Conservation (phyloP, 2,113 vertebrate species). For the Trinectes maculatus region DNA sequence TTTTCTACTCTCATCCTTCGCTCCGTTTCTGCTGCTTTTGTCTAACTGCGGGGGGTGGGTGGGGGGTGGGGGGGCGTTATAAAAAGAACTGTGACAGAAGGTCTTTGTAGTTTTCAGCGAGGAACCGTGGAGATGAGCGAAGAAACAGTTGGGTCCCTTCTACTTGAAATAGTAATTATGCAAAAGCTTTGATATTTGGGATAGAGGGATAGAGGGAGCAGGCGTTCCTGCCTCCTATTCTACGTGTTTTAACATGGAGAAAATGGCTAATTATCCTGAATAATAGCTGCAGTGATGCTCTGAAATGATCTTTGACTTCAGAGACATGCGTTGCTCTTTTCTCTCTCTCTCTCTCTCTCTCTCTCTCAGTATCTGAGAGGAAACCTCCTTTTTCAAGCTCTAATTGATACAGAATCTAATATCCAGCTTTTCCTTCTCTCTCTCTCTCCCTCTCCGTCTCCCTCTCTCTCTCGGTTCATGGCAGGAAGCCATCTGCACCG, state of each 20-base stretch:
- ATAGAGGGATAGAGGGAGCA: slow-evolving; percentile 68
- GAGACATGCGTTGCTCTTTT: slow-evolving; percentile 20
- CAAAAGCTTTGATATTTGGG: slow-evolving; percentile 75
- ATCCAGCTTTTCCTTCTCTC: slow-evolving; percentile 27
- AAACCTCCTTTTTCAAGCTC: slow-evolving; percentile 40
- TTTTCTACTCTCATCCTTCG: slow-evolving; percentile 52
- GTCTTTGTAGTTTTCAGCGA: slow-evolving; percentile 72
- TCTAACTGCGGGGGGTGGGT: slow-evolving; percentile 55
- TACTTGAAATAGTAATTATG: slow-evolving; percentile 82
- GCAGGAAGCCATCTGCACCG: slow-evolving; percentile 25
- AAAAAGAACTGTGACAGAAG: slow-evolving; percentile 63
- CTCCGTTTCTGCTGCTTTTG: slow-evolving; percentile 66
- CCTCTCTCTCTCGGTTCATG: slow-evolving; percentile 4
- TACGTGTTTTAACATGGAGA: slow-evolving; percentile 43
- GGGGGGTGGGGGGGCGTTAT: slow-evolving; percentile 66
- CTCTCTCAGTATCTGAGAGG: slow-evolving; percentile 23
- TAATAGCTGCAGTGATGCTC: slow-evolving; percentile 59
- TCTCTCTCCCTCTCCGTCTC: not conserved
- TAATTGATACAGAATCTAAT: slow-evolving; percentile 64
- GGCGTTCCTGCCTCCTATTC: slow-evolving; percentile 57
- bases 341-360: too few species aligned
- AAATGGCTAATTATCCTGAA: slow-evolving; percentile 44
- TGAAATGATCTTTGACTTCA: slow-evolving; percentile 57
- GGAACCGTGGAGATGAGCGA: slow-evolving; percentile 57
- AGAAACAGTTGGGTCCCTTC: slow-evolving; percentile 72